Evolutionary conservation across 2,797 vertebrate genomes (phyloP).

Genomic region (Crypturellus tataupa): DNA sequence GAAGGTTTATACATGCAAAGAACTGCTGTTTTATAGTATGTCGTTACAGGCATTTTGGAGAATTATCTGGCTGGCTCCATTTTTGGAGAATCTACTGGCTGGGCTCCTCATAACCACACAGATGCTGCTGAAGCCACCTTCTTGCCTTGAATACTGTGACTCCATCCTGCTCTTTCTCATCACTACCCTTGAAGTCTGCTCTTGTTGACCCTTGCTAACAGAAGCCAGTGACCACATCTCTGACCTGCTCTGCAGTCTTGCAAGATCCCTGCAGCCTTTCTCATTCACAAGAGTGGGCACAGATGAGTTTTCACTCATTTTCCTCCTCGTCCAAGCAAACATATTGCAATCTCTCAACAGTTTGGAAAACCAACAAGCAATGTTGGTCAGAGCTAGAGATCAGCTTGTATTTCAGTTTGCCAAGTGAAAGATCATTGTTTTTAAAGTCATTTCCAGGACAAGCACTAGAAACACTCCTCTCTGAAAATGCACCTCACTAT

Average conservation of each 20-base stretch:
- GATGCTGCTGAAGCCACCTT: background rate
- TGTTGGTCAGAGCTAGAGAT: background rate
- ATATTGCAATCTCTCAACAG: background rate
- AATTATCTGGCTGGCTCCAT: no score
- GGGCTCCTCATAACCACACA: background rate
- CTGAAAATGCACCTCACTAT: conserved; percentile 13
- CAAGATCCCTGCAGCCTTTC: background rate
- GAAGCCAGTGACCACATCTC: background rate
- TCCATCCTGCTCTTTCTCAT: background rate
- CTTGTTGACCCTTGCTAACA: background rate
- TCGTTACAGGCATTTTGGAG: background rate
- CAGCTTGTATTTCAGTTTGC: background rate
- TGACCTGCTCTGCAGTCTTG: no score
- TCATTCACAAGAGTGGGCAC: background rate
- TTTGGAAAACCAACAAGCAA: background rate
- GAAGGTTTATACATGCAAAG: conserved; percentile 2
- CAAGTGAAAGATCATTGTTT: background rate
- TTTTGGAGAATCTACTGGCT: no score
- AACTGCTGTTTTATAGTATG: conserved; percentile 24
- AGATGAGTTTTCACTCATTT: background rate
- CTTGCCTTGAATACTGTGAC: background rate
- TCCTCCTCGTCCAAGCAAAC: background rate
- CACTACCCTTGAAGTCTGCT: background rate
- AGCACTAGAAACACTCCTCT: background rate
- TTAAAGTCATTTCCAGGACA: background rate